Conservation (phyloP, 2,888 invertebrate species). For the Aspidiotus destructor region DNA sequence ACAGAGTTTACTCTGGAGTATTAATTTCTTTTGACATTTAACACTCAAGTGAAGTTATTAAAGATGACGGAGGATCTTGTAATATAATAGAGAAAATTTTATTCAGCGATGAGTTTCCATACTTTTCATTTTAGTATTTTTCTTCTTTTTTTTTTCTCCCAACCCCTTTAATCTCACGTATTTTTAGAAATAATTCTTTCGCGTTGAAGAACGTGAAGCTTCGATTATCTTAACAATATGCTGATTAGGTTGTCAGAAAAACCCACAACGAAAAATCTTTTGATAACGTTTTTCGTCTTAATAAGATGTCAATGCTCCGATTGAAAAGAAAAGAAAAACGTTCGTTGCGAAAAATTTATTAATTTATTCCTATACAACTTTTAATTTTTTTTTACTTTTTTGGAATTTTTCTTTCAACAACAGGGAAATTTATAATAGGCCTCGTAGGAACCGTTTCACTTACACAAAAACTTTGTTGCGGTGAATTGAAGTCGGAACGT, state of each 20-base stretch:
- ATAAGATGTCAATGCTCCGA: background rate
- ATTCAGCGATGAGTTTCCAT: conserved; percentile 16
- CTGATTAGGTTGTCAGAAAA: conserved; percentile 28
- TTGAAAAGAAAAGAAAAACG: background rate
- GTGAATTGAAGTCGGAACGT: too few species aligned
- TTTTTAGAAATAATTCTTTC: background rate
- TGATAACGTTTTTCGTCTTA: background rate
- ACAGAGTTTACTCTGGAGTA: conserved; percentile 23
- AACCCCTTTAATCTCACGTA: background rate
- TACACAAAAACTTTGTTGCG: too few species aligned
- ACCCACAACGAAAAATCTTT: background rate
- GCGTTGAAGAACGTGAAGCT: background rate
- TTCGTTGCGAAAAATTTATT: background rate
- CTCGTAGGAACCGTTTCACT: too few species aligned
- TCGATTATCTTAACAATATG: conserved; percentile 28
- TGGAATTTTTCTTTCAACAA: too few species aligned
- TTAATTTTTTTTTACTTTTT: too few species aligned
- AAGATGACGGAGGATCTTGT: conserved; percentile 22
- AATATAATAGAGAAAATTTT: conserved; percentile 17
- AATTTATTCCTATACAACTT: background rate
- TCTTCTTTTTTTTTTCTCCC: conserved; percentile 7
- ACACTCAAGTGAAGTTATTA: conserved; percentile 25
- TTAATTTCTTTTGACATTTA: conserved; percentile 31
- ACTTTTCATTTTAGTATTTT: background rate
- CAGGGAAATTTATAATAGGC: too few species aligned